phyloP scores from a whole-genome alignment of 92 coral and sea anemone genomes.

The Zoanthus solanderi region DNA sequence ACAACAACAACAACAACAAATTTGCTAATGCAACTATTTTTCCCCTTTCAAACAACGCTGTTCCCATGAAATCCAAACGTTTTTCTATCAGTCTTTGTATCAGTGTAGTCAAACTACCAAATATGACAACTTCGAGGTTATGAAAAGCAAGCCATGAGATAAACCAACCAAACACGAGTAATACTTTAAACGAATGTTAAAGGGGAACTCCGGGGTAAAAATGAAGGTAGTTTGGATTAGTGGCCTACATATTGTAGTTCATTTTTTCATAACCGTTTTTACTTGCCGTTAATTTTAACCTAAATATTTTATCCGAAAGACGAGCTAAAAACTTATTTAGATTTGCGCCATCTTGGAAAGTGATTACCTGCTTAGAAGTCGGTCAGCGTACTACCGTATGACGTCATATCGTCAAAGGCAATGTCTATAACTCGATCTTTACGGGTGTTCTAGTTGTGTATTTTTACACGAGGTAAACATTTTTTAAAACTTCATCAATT shows the following conservation, averaged over 20 bases:
- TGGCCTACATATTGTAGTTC: conserved; percentile 24
- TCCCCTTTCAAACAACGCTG: too few species aligned
- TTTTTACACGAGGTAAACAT: background rate
- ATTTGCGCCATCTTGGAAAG: conserved; percentile 50
- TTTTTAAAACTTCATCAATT: too few species aligned
- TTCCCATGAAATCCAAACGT: too few species aligned
- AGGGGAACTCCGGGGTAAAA: conserved; percentile 49
- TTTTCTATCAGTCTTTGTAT: too few species aligned
- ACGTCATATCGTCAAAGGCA: background rate
- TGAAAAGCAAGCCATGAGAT: too few species aligned
- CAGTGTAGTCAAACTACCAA: too few species aligned
- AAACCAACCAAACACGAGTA: too few species aligned
- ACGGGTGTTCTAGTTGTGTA: background rate
- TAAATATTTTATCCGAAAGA: conserved; percentile 38
- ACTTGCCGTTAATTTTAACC: conserved; percentile 18
- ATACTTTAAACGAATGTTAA: background rate
- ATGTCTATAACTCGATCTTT: background rate
- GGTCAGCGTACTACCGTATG: background rate
- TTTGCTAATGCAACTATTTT: too few species aligned
- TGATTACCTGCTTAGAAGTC: background rate
- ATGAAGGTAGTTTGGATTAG: conserved; percentile 21
- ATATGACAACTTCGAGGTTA: too few species aligned
- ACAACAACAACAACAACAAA: too few species aligned
- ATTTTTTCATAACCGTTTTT: conserved; percentile 31
- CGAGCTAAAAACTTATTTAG: conserved; percentile 33